Conservation (phyloP, 2,113 vertebrate species). For the Dolichallabes microphthalmus region DNA sequence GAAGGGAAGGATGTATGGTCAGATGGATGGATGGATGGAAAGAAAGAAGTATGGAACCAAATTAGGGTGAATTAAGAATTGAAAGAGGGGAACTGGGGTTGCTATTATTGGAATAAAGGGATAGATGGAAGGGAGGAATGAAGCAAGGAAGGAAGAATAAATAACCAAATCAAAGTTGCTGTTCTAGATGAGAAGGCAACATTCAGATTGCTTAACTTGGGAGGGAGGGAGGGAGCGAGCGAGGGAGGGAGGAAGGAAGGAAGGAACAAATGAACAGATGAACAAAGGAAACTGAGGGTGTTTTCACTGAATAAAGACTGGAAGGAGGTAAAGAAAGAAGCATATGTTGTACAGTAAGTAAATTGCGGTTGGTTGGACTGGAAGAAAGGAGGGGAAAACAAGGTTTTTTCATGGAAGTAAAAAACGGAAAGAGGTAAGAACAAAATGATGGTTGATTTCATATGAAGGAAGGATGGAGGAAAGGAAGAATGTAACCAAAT, state of each 20-base stretch:
- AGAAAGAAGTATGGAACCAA: not conserved
- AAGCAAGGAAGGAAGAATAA: not conserved
- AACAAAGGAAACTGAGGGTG: not conserved
- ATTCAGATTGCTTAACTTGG: not conserved
- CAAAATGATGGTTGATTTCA: constrained; percentile 1
- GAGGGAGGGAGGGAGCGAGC: not conserved
- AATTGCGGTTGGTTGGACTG: constrained; percentile 7
- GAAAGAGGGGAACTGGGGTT: not conserved
- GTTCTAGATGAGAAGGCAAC: not conserved
- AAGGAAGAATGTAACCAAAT: not conserved
- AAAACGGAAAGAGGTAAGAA: not conserved
- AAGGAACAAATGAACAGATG: not conserved
- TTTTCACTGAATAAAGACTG: no score
- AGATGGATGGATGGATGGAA: not conserved
- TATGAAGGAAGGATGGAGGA: not conserved
- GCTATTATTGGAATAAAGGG: not conserved
- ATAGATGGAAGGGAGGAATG: not conserved
- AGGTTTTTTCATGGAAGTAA: not conserved
- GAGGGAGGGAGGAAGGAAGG: not conserved
- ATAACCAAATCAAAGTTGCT: not conserved
- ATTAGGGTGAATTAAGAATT: no score
- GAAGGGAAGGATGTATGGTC: not conserved
- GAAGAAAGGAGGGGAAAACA: not conserved
- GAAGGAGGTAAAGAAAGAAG: not conserved
- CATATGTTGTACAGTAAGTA: not conserved